Base-by-base conservation (phyloP, 2,113 vertebrate species). In the Puntigrus tetrazona region DNA sequence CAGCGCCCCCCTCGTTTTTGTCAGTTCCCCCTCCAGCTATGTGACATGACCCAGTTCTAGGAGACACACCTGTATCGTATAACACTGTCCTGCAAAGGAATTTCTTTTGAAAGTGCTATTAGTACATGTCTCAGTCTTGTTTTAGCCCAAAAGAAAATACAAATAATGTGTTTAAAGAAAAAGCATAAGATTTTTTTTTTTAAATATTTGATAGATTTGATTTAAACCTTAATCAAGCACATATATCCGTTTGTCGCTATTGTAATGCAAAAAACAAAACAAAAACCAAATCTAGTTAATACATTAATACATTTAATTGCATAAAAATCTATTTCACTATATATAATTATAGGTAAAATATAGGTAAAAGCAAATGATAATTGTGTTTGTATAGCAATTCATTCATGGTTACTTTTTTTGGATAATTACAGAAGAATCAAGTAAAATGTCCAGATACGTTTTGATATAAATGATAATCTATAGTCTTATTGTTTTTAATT, bases 51-150 rank as follows among this genome's bases (percentile, higher is more conserved):
- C 61, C 50, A 11, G 16, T 10, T 27, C 55, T 14, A 29, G 27
- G 29, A 70, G 84, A 78, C 82, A 81, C 85, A 70, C 87, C 84
- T 78, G 73, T 47, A 82, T 86, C 78, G 2, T 18, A 63, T 84
- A 72, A 45, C 65, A 31, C 80, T 29, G 18, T 61, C 38, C 43
- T 65, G 83, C 36, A 22, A n/a, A 79, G 63, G 59, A 22, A 41
- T 18, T 20, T 76, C 78, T 82, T 69, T 78, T 25, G 25, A 43
- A 67, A 16, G 22, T 11, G 14, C 16, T 52, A 34, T 5, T 36
- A 36, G 27, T 34, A n/a, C 52, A 9, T n/a, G 52, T 57, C 52
- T 22, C 52, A 22, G 52, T 57, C 52, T n/a, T 57, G 52, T 57
- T 57, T 55, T 57, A 55, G 22, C 52, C 52, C 52, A 55, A 22